A percentile compares a stretch with the other conserved stretches of the same genome.
These are phyloP conservation scores for Centrocercus urophasianus DNA, from an alignment of 2,113 vertebrate genomes.

Conservation along the genomic window DNA sequence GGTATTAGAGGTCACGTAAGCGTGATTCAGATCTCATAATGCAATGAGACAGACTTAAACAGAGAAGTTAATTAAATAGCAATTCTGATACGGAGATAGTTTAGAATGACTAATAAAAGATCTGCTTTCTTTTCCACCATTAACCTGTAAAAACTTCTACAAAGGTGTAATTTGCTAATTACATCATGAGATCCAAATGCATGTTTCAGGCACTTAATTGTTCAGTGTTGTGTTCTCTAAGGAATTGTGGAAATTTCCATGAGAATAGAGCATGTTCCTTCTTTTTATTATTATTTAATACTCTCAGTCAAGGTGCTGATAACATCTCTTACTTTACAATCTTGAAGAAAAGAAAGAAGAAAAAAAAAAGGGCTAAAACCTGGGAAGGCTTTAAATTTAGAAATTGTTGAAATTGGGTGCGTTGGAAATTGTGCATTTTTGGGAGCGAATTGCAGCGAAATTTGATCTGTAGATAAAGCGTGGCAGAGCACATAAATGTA, in stretches of 20 bases:
- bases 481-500: not conserved
- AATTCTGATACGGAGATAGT: slow-evolving; percentile 39
- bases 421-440: not conserved
- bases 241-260: slow-evolving; percentile 50
- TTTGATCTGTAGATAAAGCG: not conserved
- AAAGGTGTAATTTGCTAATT: slow-evolving; percentile 47
- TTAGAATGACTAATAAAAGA: slow-evolving; percentile 54
- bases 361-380: not conserved
- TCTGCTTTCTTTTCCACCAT: slow-evolving; percentile 29
- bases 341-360: not conserved
- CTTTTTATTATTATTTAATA: not conserved
- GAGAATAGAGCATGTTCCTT: not conserved
- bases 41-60: slow-evolving; percentile 53
- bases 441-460: rapidly evolving
- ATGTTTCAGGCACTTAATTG: not conserved
- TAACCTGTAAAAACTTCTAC: not conserved
- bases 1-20: slow-evolving; percentile 27
- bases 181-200: slow-evolving; percentile 22
- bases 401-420: not conserved
- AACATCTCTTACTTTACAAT: not conserved
- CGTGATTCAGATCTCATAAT: slow-evolving; percentile 54
- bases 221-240: not conserved
- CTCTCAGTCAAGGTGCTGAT: not conserved
- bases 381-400: not conserved
- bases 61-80: slow-evolving; percentile 49